Base-by-base conservation (phyloP, 2,113 vertebrate genomes). In the Dinomys branickii region DNA sequence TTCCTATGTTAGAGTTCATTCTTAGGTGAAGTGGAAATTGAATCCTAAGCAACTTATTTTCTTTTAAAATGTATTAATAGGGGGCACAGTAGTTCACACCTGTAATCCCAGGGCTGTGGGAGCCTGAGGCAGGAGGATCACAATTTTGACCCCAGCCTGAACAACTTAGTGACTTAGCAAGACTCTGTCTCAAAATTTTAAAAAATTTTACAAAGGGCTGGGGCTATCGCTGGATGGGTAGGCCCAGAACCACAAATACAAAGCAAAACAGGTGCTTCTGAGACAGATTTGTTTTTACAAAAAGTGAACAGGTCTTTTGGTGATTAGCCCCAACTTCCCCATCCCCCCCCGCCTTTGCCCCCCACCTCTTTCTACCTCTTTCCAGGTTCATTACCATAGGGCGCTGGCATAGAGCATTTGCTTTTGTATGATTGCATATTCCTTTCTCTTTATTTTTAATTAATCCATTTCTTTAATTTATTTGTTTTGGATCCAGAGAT, bases 381-480 rank as follows among this genome's bases (percentile, higher is more conserved):
- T n/a, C n/a, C n/a, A n/a, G n/a, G n/a, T n/a, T n/a, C n/a, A n/a
- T n/a, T n/a, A n/a, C n/a, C n/a, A n/a, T n/a, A n/a, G n/a, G n/a
- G n/a, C n/a, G n/a, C n/a, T n/a, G n/a, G n/a, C 83, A 7, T 35
- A 13, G 58, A 4, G 35, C 5, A 16, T 11, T 47, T 30, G 47
- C 12, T n/a, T n/a, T 28, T n/a, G 0, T 0, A 58, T 17, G 69
- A 61, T 14, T 12, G 1, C 12, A 13, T 35, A 35, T 13, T 50
- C 41, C 33, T 47, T 88, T 81, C 88, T 28, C 61, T 77, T 17
- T 4, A 63, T 61, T 33, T 63, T 63, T 85, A 85, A 44, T 44
- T 33, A 28, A 41, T 44, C 38, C 5, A 11, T 30, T 44, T 63
- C 28, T 85, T 77, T 47, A 16, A 77, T 16, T 28, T 30, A 30